Evolutionary conservation across 2,888 invertebrate species (phyloP), one percentile per base, ranked within the genome.

Genomic region (Spisula solida): DNA sequence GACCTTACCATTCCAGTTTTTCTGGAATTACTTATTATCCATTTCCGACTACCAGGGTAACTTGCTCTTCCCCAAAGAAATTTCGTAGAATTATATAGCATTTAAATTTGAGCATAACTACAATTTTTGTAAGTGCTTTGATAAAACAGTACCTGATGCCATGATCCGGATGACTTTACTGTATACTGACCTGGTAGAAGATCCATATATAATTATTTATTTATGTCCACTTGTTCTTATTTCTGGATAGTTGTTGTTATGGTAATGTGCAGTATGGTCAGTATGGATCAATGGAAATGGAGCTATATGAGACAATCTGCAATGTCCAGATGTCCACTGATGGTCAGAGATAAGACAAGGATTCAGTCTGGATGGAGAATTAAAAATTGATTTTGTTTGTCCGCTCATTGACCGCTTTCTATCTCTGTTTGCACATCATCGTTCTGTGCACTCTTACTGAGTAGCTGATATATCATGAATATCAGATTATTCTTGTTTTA

Each of bases 281-380:
- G 79, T n/a, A 20, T 56, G 14, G 14, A 85, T 85, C 85, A 85
- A 79, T 85, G n/a, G 34, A 0, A 79, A 79, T 79, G 85, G 29
- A 75, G 79, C 79, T 79, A 85, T 85, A 51, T 55, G 79, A 85
- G 79, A 85, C 85, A 85, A 85, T 85, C 85, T 47, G 85, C 51
- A 79, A 85, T 31, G 56, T 79, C 85, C 85, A 85, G 85, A 85
- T 85, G 85, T 85, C 85, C 79, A 25, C 51, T 85, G 85, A 78
- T 85, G 85, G 75, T 41, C 85, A 47, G 41, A 6, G 85, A 85
- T 85, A 85, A 85, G 79, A 78, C 85, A 29, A 85, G 79, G 85
- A 85, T 85, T 85, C 85, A 85, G 85, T 75, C 79, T 34, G 29
- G 16, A 83, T 29, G 48, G 34, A 25, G 51, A 66, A 70, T 75